Conservation (phyloP, 1,140 invertebrate genomes). For the Lanistes nyassanus region DNA sequence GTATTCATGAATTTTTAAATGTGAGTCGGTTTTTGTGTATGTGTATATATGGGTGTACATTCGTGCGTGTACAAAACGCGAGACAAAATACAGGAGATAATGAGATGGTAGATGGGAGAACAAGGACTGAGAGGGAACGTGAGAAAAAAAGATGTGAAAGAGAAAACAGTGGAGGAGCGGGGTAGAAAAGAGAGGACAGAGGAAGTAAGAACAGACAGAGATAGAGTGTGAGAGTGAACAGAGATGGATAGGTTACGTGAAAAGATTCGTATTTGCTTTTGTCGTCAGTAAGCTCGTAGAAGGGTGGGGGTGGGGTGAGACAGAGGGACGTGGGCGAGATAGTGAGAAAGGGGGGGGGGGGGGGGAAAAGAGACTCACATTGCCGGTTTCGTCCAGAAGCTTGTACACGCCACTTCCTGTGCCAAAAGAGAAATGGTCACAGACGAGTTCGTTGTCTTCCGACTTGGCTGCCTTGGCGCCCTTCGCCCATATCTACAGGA, state of each 20-base stretch:
- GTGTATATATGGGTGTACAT: not conserved
- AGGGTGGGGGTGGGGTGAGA: not conserved
- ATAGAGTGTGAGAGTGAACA: not conserved
- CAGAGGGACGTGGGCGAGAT: not conserved
- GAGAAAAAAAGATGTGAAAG: not conserved
- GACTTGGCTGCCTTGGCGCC: slow-evolving; percentile 13
- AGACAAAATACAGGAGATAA: not conserved
- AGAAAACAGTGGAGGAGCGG: not conserved
- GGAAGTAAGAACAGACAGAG: slow-evolving; percentile 7
- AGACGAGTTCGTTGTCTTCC: slow-evolving; percentile 13
- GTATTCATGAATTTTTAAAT: not conserved
- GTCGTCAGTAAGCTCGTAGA: not conserved
- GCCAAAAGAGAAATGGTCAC: slow-evolving; percentile 16
- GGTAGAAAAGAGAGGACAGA: not conserved
- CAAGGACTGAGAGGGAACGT: not conserved
- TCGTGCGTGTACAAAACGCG: not conserved
- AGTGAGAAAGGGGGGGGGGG: not conserved
- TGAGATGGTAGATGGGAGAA: not conserved
- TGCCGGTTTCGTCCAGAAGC: slow-evolving; percentile 16
- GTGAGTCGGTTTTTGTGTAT: not conserved
- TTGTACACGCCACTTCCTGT: slow-evolving; percentile 19
- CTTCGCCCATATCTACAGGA: slow-evolving; percentile 14
- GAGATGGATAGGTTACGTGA: not conserved
- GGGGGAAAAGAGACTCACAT: slow-evolving; percentile 14
- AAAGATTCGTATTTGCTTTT: not conserved